Conservation (phyloP, 2,113 vertebrate genomes). For the Ictalurus punctatus region DNA sequence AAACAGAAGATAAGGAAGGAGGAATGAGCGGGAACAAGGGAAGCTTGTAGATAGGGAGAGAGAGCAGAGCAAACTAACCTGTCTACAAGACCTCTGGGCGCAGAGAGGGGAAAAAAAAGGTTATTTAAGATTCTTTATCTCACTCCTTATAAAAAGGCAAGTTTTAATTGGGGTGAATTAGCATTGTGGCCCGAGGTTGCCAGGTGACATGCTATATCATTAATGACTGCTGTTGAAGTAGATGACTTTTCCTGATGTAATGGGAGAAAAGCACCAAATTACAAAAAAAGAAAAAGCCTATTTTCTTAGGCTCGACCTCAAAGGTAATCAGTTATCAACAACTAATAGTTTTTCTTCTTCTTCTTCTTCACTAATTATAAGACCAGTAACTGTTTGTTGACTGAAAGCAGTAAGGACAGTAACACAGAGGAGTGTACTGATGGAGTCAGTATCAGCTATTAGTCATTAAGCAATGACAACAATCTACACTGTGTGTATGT, state of each 20-base stretch:
- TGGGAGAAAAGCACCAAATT: not conserved
- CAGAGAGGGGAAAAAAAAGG: conserved; percentile 15
- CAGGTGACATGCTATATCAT: conserved; percentile 51
- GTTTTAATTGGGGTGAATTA: conserved; percentile 62
- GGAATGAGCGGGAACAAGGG: not conserved
- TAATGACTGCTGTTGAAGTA: conserved; percentile 38
- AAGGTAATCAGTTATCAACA: not conserved
- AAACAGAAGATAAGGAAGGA: conserved; percentile 2
- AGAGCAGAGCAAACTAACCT: conserved; percentile 53
- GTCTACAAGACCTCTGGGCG: conserved; percentile 38
- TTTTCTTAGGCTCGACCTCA: not conserved
- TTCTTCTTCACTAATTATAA: not conserved
- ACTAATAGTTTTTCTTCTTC: not conserved
- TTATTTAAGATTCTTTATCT: conserved; percentile 63
- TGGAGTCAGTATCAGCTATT: not conserved
- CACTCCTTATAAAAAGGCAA: conserved; percentile 52
- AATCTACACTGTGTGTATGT: not conserved
- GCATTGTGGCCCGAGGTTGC: conserved; percentile 45
- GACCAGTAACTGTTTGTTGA: not conserved
- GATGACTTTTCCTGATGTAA: conserved; percentile 22
- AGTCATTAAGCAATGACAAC: not conserved
- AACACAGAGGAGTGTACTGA: not conserved
- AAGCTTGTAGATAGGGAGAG: not conserved
- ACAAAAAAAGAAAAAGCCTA: conserved; percentile 6
- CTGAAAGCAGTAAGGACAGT: not conserved